These are phyloP conservation scores for Equus przewalskii DNA, from an alignment of 2,113 vertebrate genomes.

Conservation along the genomic window DNA sequence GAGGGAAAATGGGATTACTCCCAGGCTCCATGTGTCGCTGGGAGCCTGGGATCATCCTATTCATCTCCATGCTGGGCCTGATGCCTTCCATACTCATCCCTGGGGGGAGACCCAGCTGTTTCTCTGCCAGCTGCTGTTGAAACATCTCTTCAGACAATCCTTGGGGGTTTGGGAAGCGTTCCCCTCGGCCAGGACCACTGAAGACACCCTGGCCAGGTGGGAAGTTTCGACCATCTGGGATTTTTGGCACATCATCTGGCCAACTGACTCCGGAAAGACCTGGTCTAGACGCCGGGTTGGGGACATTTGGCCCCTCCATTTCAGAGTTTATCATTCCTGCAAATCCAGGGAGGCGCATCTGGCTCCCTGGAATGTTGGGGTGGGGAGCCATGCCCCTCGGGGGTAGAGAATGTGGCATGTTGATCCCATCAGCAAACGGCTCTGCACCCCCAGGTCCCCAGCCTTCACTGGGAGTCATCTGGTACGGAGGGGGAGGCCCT, in stretches of 20 bases:
- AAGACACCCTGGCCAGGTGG: conserved; percentile 96
- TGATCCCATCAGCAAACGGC: conserved; percentile 95
- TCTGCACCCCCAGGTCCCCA: conserved; percentile 95
- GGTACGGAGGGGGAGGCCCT: conserved; percentile 97
- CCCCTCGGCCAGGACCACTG: conserved; percentile 95
- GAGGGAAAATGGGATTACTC: conserved; percentile 93
- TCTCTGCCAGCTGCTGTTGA: conserved; percentile 96
- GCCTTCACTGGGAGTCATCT: conserved; percentile 96
- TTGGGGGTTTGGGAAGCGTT: conserved; percentile 97
- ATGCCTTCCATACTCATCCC: conserved; percentile 94
- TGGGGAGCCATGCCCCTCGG: conserved; percentile 95
- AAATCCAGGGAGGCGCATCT: conserved; percentile 97
- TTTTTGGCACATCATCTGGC: conserved; percentile 98
- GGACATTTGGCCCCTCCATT: conserved; percentile 93
- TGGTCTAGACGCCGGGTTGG: conserved; percentile 91
- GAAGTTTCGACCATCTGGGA: conserved; percentile 95
- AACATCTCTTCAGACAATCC: conserved; percentile 96
- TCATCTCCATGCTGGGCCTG: conserved; percentile 93
- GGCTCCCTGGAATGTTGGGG: conserved; percentile 90
- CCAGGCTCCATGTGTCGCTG: conserved; percentile 97
- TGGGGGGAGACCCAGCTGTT: conserved; percentile 95
- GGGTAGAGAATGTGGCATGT: conserved; percentile 91
- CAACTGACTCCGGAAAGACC: conserved; percentile 94
- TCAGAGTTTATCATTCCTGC: conserved; percentile 98
- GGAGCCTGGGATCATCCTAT: conserved; percentile 93